Base-by-base conservation (phyloP, 2,113 vertebrate genomes). In the Salvelinus alpinus region DNA sequence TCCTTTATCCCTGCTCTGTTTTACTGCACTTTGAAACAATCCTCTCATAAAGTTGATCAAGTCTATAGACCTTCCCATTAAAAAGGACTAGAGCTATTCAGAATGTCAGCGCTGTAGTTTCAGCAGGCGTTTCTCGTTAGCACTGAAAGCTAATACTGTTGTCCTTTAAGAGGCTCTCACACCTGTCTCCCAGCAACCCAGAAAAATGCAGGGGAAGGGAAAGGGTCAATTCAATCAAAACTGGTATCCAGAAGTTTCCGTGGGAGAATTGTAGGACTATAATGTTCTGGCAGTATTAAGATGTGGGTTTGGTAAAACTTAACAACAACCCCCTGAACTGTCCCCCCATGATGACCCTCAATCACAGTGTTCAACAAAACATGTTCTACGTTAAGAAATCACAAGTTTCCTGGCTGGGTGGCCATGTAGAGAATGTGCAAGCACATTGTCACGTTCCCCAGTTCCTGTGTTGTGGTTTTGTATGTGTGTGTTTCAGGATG, bases 11-110 rank as follows among this genome's bases (percentile, higher is more conserved):
- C 69, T 51, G 24, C 48, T 82, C 64, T 75, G 73, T 60, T 75
- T 79, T 76, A 79, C 62, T n/a, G 64, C 75, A 75, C 64, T 79
- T 78, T 75, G 72, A 75, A 84, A 79, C 85, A 80, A 82, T 82
- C 72, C 80, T 70, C 62, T 80, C 59, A 75, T 82, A 84, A 87
- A 82, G 69, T 77, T 78, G 64, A 76, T 71, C 77, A 72, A 70
- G 79, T 78, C 66, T 70, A 67, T 75, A 75, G 72, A 80, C 62
- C 22, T 81, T 80, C n/a, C 77, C 74, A 70, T 84, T 82, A 82
- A 80, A 82, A 80, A 60, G 62, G 34, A 29, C 11, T 4, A 12
- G 14, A 51, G 48, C 1, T 51, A 16, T 27, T n/a, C 25, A 51
- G 27, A 86, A 82, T 74, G 82, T 84, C 78, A 80, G 11, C 57